Conservation (phyloP, 2,797 vertebrate species). For the Phalanger gymnotis region DNA sequence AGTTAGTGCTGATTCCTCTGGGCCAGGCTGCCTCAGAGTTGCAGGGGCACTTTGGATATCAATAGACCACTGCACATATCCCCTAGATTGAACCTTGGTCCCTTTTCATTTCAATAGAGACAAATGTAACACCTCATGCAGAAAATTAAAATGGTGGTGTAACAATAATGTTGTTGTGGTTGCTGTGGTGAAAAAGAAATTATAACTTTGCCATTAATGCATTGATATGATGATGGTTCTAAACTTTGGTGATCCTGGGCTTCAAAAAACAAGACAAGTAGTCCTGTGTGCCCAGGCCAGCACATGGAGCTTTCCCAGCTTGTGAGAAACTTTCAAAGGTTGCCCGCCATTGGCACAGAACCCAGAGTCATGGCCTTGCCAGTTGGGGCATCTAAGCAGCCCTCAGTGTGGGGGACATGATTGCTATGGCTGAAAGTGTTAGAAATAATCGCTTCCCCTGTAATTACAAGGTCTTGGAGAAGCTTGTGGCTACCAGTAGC, state of each 20-base stretch:
- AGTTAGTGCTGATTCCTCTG: not conserved
- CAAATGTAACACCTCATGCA: not conserved
- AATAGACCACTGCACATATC: not conserved
- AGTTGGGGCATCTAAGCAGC: not conserved
- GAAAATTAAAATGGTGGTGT: too few relatives aligned
- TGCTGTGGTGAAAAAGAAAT: not conserved
- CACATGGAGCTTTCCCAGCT: not conserved
- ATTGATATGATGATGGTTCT: not conserved
- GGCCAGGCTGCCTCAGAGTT: too few relatives aligned
- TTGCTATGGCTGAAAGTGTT: not conserved
- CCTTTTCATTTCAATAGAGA: not conserved
- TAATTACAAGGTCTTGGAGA: conserved; percentile 9
- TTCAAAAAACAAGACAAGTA: too few relatives aligned
- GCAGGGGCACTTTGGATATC: not conserved
- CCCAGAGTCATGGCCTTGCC: not conserved
- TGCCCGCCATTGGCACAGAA: not conserved
- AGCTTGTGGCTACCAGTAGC: not conserved
- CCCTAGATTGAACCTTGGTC: not conserved
- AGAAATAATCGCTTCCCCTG: not conserved
- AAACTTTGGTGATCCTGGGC: too few relatives aligned
- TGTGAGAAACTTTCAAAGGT: not conserved
- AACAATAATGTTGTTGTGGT: too few relatives aligned
- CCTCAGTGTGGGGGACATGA: not conserved
- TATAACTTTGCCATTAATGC: not conserved
- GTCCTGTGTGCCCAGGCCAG: not conserved